These are phyloP conservation scores for Bombus difficillimus DNA, from an alignment of 1,140 invertebrate genomes.

Conservation along the genomic window DNA sequence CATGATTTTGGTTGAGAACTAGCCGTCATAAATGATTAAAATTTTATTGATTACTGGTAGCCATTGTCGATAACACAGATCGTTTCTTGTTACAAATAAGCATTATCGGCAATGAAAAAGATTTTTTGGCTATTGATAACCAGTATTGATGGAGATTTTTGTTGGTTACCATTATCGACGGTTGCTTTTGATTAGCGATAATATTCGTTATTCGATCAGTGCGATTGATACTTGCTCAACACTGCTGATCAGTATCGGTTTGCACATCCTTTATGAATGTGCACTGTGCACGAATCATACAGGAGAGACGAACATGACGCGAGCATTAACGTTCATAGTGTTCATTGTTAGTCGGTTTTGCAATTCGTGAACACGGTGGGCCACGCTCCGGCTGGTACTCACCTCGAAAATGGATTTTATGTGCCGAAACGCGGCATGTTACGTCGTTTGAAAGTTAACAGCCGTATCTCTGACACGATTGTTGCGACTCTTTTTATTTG, in stretches of 20 bases:
- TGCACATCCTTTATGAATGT: background rate
- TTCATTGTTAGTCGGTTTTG: conserved; percentile 14
- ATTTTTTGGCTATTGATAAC: too few species aligned
- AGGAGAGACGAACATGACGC: background rate
- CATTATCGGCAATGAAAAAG: too few species aligned
- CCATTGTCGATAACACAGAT: too few species aligned
- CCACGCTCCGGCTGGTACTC: conserved; percentile 1
- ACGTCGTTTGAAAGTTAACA: conserved; percentile 1
- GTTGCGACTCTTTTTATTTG: background rate
- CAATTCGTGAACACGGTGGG: background rate
- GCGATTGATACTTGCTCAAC: background rate
- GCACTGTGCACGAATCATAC: background rate
- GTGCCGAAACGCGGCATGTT: background rate
- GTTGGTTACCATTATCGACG: too few species aligned
- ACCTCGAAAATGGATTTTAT: conserved; percentile 7
- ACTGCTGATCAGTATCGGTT: background rate
- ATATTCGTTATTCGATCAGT: background rate
- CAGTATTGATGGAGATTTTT: too few species aligned
- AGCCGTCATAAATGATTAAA: too few species aligned
- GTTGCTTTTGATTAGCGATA: too few species aligned
- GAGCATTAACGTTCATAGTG: background rate
- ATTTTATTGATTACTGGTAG: too few species aligned
- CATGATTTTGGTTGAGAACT: too few species aligned
- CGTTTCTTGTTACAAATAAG: too few species aligned
- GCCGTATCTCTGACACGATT: background rate